These are phyloP conservation scores for Toxonevra muliebris DNA, from an alignment of 2,888 invertebrate species.

Conservation along the genomic window DNA sequence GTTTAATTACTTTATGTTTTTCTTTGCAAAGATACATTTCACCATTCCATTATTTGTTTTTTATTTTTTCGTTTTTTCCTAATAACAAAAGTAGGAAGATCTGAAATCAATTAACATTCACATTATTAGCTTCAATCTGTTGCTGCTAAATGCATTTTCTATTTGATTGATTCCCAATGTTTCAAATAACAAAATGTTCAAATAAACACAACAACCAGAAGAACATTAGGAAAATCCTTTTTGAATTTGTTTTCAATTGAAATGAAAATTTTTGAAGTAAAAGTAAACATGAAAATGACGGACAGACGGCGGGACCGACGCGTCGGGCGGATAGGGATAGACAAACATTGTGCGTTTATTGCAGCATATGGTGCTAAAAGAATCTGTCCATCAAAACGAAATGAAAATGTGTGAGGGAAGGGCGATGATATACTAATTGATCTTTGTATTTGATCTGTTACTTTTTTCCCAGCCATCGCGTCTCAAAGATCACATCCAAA, in stretches of 20 bases:
- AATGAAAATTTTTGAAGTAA: background rate
- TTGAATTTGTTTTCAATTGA: too few species aligned
- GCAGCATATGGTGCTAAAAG: slow-evolving; percentile 36
- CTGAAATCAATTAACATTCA: slow-evolving; percentile 17
- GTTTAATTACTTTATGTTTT: too few species aligned
- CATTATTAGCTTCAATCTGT: slow-evolving; percentile 23
- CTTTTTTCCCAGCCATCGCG: too few species aligned
- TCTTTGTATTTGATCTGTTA: slow-evolving; percentile 5
- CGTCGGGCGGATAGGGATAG: background rate
- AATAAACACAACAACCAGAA: slow-evolving; percentile 4
- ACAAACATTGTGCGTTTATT: too few species aligned
- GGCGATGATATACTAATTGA: background rate
- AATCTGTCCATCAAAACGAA: slow-evolving; percentile 37
- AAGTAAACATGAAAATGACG: background rate
- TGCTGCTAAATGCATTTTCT: slow-evolving; percentile 27
- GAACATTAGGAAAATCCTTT: too few species aligned
- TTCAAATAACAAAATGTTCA: background rate
- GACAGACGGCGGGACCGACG: background rate
- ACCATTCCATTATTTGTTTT: background rate
- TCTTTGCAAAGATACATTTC: background rate
- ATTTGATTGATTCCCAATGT: slow-evolving; percentile 31
- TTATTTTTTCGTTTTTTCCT: background rate
- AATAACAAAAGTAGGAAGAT: background rate
- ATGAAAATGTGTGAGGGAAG: background rate
- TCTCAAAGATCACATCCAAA: too few species aligned